Evolutionary conservation across 2,113 vertebrate species (phyloP).

Genomic region (Urocitellus parryii): DNA sequence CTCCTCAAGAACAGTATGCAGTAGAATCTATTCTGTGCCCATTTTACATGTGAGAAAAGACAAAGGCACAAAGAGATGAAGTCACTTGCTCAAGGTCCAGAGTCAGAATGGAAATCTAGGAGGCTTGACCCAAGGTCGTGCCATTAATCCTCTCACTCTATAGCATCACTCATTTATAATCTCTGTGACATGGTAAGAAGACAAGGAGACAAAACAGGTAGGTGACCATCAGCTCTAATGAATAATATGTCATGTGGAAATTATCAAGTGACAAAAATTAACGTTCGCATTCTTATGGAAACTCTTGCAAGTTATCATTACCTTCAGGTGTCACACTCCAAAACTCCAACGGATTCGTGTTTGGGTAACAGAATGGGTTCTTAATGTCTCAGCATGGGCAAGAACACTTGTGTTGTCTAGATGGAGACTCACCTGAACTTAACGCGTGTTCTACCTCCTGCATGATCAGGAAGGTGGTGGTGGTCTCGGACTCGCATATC

Average conservation of each 20-base stretch:
- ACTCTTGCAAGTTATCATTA: not conserved
- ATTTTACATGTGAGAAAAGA: not conserved
- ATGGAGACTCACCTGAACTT: constrained; percentile 85
- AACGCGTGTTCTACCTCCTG: constrained; percentile 81
- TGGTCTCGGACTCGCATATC: not conserved
- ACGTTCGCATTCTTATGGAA: not conserved
- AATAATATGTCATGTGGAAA: not conserved
- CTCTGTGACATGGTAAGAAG: not conserved
- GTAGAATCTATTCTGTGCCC: not conserved
- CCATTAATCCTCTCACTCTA: not conserved
- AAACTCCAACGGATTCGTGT: not conserved
- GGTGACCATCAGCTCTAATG: not conserved
- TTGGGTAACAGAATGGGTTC: not conserved
- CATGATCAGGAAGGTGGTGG: constrained; percentile 79
- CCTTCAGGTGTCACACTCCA: not conserved
- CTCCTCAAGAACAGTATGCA: not conserved
- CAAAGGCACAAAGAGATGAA: not conserved
- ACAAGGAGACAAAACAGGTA: constrained; percentile 14
- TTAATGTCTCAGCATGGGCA: accelerated
- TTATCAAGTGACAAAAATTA: not conserved
- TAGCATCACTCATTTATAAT: not conserved
- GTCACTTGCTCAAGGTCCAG: not conserved
- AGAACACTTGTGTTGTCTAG: accelerated
- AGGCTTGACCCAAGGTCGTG: not conserved
- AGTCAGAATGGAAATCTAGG: not conserved